Conservation (phyloP, 2,888 invertebrate species). For the Lamproptera curius region DNA sequence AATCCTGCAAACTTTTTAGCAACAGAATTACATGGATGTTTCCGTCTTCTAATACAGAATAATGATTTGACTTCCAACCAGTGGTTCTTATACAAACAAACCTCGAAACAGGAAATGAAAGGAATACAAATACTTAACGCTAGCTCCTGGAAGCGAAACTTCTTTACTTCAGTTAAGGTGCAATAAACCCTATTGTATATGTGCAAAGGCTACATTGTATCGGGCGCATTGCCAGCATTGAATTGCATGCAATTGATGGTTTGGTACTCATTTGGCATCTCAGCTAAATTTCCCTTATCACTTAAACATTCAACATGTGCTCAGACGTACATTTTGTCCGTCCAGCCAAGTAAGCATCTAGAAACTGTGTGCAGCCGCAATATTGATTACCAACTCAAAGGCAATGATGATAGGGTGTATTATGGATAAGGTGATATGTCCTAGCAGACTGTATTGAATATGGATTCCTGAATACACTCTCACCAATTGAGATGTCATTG, state of each 20-base stretch:
- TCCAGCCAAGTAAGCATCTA: slow-evolving; percentile 39
- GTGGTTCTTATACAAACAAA: slow-evolving; percentile 6
- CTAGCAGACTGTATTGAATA: slow-evolving; percentile 32
- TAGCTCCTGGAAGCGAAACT: not conserved
- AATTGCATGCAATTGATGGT: not conserved
- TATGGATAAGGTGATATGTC: slow-evolving; percentile 19
- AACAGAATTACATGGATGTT: no score
- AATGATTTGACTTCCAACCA: slow-evolving; percentile 3
- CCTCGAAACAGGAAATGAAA: slow-evolving; percentile 10
- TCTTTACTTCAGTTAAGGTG: not conserved
- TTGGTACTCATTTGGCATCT: slow-evolving; percentile 13
- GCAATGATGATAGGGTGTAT: slow-evolving; percentile 22
- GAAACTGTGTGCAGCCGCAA: slow-evolving; percentile 28
- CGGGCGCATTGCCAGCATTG: not conserved
- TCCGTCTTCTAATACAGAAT: slow-evolving; percentile 3
- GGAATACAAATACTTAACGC: slow-evolving; percentile 2
- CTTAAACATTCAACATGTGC: slow-evolving; percentile 46
- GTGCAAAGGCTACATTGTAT: slow-evolving; percentile 8
- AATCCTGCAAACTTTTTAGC: no score
- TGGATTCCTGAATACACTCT: slow-evolving; percentile 53
- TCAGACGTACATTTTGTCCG: slow-evolving; percentile 37
- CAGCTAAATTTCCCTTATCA: slow-evolving; percentile 34
- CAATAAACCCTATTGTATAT: not conserved
- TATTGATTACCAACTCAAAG: slow-evolving; percentile 28
- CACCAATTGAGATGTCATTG: slow-evolving; percentile 51